These are phyloP conservation scores for Parelbella ahira DNA, from an alignment of 2,888 invertebrate species.

Conservation along the genomic window DNA sequence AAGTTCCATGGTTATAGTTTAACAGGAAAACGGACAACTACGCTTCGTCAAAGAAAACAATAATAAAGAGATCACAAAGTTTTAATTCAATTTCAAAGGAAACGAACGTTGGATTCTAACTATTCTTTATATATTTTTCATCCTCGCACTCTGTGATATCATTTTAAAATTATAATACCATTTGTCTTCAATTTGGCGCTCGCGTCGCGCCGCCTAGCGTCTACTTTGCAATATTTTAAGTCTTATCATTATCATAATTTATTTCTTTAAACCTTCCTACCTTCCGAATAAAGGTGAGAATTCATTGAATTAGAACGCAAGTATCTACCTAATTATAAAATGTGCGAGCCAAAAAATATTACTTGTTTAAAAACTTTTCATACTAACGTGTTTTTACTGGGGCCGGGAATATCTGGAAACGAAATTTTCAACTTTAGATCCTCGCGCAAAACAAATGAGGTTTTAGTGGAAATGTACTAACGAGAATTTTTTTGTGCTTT, in stretches of 20 bases:
- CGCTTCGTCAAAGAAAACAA: too few relatives aligned
- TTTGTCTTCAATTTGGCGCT: constrained; percentile 20
- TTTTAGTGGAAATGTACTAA: background rate
- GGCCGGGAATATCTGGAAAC: background rate
- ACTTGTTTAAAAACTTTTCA: constrained; percentile 7
- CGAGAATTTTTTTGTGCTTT: background rate
- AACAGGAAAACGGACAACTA: too few relatives aligned
- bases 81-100: constrained; percentile 14
- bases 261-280: background rate
- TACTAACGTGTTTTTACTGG: constrained; percentile 1
- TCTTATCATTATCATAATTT: constrained; percentile 11
- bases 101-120: constrained; percentile 9
- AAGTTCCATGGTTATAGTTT: too few relatives aligned
- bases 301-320: constrained; percentile 1
- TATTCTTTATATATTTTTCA: constrained; percentile 19
- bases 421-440: constrained; percentile 10
- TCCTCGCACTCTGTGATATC: constrained; percentile 1
- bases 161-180: constrained; percentile 16
- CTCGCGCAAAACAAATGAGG: constrained; percentile 1
- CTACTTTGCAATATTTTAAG: constrained; percentile 8
- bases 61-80: constrained; percentile 8
- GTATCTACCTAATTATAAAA: constrained; percentile 11
- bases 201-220: background rate
- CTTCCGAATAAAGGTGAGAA: constrained; percentile 1
- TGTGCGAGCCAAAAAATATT: constrained; percentile 9